Base-by-base conservation (phyloP, 1,140 invertebrate species). In the Pseudomyrmex gracilis region DNA sequence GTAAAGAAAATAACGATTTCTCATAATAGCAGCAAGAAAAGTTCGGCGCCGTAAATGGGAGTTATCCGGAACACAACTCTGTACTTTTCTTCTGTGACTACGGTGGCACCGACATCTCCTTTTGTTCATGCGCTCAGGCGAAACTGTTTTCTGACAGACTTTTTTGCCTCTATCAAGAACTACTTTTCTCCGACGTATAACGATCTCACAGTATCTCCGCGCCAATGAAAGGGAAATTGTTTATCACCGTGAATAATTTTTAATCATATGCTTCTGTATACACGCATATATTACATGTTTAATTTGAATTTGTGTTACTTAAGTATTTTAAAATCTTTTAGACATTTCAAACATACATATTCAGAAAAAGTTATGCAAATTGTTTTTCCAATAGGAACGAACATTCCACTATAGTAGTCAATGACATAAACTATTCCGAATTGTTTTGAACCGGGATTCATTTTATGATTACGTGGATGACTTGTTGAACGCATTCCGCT, bases 131-230 rank as follows among this genome's bases (percentile, higher is more conserved):
- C 9, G 34, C 15, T 2, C 43, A 67, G 17, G 51, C 63, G 15
- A 78, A 67, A 78, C 51, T 78, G 22, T 78, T 67, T 78, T 67
- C 2, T 45, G n/a, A 55, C n/a, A 5, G 15, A 24, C 45, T 47
- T 17, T n/a, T 78, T 78, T 47, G 55, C 20, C 34, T 34, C 34
- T 34, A 34, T 34, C 34, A 5, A 34, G 1, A 70, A 45, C 17
- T 1, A 5, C 20, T 78, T 70, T 58, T 51, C 58, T 78, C 57
- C 34, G 34, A 57, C 17, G 15, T 34, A 7, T 47, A 17, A 45
- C 20, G 22, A 64, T 68, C 57, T 68, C 34, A 15, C 34, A 57
- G 15, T 51, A 1, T 78, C 47, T 76, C 12, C 17, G 63, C 22
- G 49, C 8, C 1, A 55, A 17, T 1, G 43, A 34, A 24, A 22